phyloP scores from a whole-genome alignment of 2,797 vertebrate genomes.

The Lepidocolaptes lacrymiger region DNA sequence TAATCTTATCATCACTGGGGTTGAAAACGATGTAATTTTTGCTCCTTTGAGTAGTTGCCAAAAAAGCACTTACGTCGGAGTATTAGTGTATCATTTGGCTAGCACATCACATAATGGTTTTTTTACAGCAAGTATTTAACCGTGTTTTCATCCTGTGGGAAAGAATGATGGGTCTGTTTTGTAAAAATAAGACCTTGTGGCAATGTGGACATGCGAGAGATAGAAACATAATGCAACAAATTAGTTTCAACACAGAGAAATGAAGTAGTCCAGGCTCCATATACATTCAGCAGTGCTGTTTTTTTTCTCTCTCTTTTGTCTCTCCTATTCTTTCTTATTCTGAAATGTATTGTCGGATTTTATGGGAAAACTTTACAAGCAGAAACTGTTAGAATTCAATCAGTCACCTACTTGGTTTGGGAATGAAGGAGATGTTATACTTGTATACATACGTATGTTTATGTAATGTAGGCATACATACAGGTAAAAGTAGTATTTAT shows the following conservation, averaged over 20 bases:
- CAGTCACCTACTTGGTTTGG: not conserved
- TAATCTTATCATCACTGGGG: conserved; percentile 78
- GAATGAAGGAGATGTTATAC: not conserved
- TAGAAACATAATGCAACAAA: conserved; percentile 78
- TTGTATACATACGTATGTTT: not conserved
- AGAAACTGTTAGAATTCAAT: conserved; percentile 10
- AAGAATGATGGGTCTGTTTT: conserved; percentile 77
- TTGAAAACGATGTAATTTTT: conserved; percentile 79
- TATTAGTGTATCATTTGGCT: conserved; percentile 78
- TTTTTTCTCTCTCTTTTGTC: conserved; percentile 18
- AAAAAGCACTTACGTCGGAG: conserved; percentile 79
- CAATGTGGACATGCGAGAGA: conserved; percentile 73
- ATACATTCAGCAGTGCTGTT: conserved; percentile 38
- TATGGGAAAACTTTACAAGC: conserved; percentile 19
- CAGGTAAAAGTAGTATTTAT: not conserved
- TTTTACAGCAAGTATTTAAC: conserved; percentile 77
- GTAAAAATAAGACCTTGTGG: conserved; percentile 74
- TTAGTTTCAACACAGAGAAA: conserved; percentile 80
- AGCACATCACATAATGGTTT: conserved; percentile 80
- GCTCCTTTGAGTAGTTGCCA: conserved; percentile 80
- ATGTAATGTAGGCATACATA: not conserved
- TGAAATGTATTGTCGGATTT: conserved; percentile 24
- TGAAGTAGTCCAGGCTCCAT: conserved; percentile 73
- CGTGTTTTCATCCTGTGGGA: conserved; percentile 77
- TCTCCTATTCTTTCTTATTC: conserved; percentile 23